These are phyloP conservation scores for Helogale parvula DNA, from an alignment of 2,113 vertebrate species.

Conservation along the genomic window DNA sequence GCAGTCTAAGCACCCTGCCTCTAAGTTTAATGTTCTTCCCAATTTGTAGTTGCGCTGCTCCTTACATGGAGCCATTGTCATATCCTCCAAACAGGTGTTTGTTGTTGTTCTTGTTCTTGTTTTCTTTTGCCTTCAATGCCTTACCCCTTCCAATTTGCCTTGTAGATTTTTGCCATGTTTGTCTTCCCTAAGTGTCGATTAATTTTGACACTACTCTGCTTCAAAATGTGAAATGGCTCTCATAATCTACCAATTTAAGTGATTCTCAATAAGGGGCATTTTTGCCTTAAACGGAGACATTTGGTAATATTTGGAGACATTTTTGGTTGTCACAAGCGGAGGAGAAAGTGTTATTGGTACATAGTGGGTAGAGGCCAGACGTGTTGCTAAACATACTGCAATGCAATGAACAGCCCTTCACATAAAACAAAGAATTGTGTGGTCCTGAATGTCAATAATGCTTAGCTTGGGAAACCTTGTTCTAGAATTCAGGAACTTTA, in stretches of 20 bases:
- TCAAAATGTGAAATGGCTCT: conserved; percentile 38
- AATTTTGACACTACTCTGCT: not conserved
- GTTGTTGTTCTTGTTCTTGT: not conserved
- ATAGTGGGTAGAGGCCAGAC: not conserved
- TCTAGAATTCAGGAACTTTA: conserved; percentile 11
- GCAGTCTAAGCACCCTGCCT: not conserved
- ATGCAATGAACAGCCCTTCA: not conserved
- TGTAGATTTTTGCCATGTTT: not conserved
- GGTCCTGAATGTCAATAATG: not conserved
- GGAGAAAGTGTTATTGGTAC: not conserved
- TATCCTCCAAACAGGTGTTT: not conserved
- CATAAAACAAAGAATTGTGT: not conserved
- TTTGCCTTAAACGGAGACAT: not conserved
- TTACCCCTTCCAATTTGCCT: not conserved
- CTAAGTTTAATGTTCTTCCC: not conserved
- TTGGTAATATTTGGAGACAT: conserved; percentile 12
- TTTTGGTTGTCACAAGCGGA: not conserved
- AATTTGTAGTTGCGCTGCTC: not conserved
- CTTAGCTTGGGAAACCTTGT: not conserved
- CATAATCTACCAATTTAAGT: conserved; percentile 9
- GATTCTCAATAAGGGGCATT: not conserved
- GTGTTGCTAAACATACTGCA: not conserved
- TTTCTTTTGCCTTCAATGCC: not conserved
- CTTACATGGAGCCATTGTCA: not conserved
- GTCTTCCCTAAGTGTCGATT: not conserved